Evolutionary conservation across 2,888 invertebrate genomes (phyloP), one percentile per base, ranked within the genome.

Genomic region (Calephelis perditalis): DNA sequence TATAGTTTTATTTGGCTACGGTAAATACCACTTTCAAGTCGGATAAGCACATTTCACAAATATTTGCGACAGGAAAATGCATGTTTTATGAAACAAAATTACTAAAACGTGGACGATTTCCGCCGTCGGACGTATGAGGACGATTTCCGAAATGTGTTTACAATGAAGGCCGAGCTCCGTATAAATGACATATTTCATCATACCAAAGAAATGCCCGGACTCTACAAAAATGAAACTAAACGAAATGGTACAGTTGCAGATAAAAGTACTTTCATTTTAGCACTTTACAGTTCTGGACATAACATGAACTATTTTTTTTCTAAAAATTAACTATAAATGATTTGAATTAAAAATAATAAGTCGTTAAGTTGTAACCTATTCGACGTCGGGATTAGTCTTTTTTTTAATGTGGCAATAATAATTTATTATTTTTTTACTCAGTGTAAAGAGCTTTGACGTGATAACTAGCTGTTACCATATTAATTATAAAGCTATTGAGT

Each of bases 101-200:
- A 76, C 73, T 77, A 76, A 79, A 80, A 81, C 79, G 79, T 74
- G 77, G 72, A 72, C 79, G 73, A 77, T 79, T 82, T 84, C 80
- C 82, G 78, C 67, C 72, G 66, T 63, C 73, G 76, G 78, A 78
- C 76, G 73, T 74, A 77, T 71, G 76, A 73, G 79, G 77, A 79
- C 83, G 77, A 86, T 84, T 84, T 77, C 78, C 83, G 84, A 86
- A 86, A 87, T 86, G 84, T 86, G 87, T 86, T 86, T 86, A 88
- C 88, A 88, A 86, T 86, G 84, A 85, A 80, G 77, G 75, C 76
- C 75, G 77, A 63, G 66, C 73, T 52, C 35, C 71, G 76, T 78
- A 76, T 68, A 75, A 74, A 74, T 78, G 81, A 85, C 85, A 86
- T 87, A 88, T 88, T 88, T 86, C 87, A 87, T 86, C 81, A 78